Evolutionary conservation across 1,140 invertebrate genomes (phyloP), one percentile per base, ranked within the genome.

Genomic region (Paramacrobiotus metropolitanus): DNA sequence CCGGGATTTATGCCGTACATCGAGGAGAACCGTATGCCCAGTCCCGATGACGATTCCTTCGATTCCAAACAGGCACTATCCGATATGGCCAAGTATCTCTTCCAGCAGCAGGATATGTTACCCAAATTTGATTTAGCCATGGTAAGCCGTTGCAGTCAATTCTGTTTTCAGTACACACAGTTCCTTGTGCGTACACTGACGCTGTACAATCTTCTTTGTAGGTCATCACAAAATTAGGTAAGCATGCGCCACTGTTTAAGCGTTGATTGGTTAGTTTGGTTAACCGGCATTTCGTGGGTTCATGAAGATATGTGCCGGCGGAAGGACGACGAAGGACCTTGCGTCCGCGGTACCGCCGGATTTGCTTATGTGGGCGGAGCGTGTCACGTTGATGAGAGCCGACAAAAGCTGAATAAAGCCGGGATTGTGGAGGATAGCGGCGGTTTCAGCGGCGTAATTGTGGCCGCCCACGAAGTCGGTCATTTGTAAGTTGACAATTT

Each of bases 401-500:
- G 92, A 62, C 87, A 92, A 77, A 93, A 93, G 77, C 31, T 61
- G 30, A 93, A 93, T 77, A 88, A 85, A 63, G 88, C 93, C 62
- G 89, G 88, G 67, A 93, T 93, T 68, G 91, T 93, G 69, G 89
- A 93, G 75, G 89, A 93, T 71, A 91, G 87, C 24, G 89, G 89
- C 64, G 89, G 89, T 62, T 93, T 92, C 75, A 90, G 86, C 68
- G 88, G 89, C 55, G 92, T 93, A 68, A 93, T 93, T 70, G 89
- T 93, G 2, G 89, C 88, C 61, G 88, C 88, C 62, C 88, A 93
- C 71, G 89, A 93, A 86, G 86, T 92, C 66, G 88, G 88, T 65
- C 88, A 93, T 79, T 80, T 93, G 87, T 93, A 81, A 87, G 86
- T 84, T n/a, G n/a, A n/a, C n/a, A n/a, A n/a, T n/a, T n/a, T n/a